phyloP scores from a whole-genome alignment of 2,797 vertebrate species.

The Carapus acus region DNA sequence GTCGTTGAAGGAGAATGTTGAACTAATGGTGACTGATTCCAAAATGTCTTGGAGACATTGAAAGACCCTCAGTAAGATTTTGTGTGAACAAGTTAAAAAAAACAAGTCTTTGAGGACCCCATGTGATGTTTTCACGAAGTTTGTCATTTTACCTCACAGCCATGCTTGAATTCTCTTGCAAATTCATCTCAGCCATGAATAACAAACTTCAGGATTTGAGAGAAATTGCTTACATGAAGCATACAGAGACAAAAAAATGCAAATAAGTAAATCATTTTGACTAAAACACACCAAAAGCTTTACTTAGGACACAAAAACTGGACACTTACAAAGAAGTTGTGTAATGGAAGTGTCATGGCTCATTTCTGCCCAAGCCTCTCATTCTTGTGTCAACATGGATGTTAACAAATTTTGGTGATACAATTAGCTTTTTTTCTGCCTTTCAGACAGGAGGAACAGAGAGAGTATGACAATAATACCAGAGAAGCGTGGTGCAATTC shows the following conservation, averaged over 20 bases:
- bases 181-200: conserved; percentile 3
- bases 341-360: neutral
- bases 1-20: conserved; percentile 7
- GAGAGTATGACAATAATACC: too few species aligned
- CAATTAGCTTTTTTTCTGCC: neutral
- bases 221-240: conserved; percentile 1
- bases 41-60: conserved; percentile 30
- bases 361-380: conserved; percentile 31
- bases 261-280: conserved; percentile 20
- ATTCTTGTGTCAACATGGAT: conserved; percentile 16
- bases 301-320: neutral
- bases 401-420: conserved; percentile 24
- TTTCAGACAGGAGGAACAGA: neutral
- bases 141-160: conserved; percentile 4
- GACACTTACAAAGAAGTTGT: too few species aligned
- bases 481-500: neutral
- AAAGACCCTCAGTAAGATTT: too few species aligned
- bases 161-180: conserved; percentile 4
- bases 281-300: conserved; percentile 18
- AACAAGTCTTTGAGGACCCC: conserved; percentile 33
- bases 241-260: conserved; percentile 27
- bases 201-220: conserved; percentile 1
- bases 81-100: conserved; percentile 29
- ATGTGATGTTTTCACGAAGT: too few species aligned
- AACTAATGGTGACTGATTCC: conserved; percentile 42